Evolutionary conservation across 2,797 vertebrate species (phyloP).

Genomic region (Coluber constrictor): DNA sequence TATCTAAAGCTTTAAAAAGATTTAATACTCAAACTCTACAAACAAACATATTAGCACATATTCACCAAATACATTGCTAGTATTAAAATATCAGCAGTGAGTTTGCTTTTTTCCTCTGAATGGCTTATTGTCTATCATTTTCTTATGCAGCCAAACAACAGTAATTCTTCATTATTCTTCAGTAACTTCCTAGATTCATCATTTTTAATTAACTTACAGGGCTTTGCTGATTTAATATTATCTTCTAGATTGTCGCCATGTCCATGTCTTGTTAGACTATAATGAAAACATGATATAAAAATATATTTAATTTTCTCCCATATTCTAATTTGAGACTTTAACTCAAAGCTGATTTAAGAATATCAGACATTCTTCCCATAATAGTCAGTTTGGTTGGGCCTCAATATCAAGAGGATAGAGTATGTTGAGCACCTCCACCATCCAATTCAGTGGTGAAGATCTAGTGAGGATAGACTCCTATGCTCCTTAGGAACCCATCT

Average conservation of each 20-base stretch:
- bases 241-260: constrained; percentile 45
- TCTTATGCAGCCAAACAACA: neutral
- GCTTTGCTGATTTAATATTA: constrained; percentile 56
- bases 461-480: neutral
- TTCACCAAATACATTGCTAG: constrained; percentile 34
- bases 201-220: constrained; percentile 58
- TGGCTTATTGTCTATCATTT: neutral
- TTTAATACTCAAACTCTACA: neutral
- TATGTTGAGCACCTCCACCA: neutral
- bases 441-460: neutral
- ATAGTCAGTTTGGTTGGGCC: neutral
- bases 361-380: neutral
- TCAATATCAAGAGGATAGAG: neutral
- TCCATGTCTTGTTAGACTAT: constrained; percentile 57
- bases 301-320: constrained; percentile 51
- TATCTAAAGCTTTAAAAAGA: constrained; percentile 39
- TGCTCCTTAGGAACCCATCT: neutral
- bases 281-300: constrained; percentile 56
- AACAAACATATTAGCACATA: constrained; percentile 42
- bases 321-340: neutral
- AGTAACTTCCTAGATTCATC: constrained; percentile 12
- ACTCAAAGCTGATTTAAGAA: neutral
- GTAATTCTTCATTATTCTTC: neutral
- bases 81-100: constrained; percentile 12
- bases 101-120: neutral